phyloP scores from a whole-genome alignment of 2,113 vertebrate species.

The Crypturellus undulatus region DNA sequence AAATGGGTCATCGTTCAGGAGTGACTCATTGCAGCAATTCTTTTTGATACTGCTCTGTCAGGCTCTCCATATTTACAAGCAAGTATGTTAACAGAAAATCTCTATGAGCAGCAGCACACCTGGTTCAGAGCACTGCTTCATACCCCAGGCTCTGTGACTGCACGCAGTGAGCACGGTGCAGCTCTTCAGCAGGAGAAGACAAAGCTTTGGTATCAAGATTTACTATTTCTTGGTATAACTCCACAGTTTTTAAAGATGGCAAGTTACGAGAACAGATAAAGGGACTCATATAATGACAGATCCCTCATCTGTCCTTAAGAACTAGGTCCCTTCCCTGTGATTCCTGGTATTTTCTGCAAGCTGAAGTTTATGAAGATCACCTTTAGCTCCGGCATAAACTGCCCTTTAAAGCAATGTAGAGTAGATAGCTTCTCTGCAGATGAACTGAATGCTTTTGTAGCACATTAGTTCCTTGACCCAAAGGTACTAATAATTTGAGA shows the following conservation, averaged over 20 bases:
- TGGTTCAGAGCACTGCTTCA: accelerated
- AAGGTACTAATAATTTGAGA: neutral
- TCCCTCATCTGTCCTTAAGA: neutral
- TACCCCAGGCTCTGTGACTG: neutral
- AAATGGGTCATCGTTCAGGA: constrained; percentile 9
- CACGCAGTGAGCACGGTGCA: too few relatives aligned
- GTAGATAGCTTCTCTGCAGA: too few relatives aligned
- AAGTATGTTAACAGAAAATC: neutral
- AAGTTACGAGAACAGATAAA: neutral
- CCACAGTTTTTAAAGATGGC: neutral
- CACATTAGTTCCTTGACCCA: neutral
- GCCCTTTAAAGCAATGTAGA: neutral
- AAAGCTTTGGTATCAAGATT: neutral
- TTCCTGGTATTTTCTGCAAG: neutral
- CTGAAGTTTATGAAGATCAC: neutral
- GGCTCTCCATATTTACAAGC: neutral
- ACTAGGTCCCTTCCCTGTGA: neutral
- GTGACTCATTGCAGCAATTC: neutral
- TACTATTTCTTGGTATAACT: neutral
- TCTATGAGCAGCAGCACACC: neutral
- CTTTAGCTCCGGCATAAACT: neutral
- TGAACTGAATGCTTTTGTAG: too few relatives aligned
- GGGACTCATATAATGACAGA: neutral
- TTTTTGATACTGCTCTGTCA: neutral
- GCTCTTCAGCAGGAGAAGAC: neutral